A percentile compares a stretch with the other conserved stretches of the same genome.
phyloP scores from a whole-genome alignment of 2,113 vertebrate species.

The Solea senegalensis region DNA sequence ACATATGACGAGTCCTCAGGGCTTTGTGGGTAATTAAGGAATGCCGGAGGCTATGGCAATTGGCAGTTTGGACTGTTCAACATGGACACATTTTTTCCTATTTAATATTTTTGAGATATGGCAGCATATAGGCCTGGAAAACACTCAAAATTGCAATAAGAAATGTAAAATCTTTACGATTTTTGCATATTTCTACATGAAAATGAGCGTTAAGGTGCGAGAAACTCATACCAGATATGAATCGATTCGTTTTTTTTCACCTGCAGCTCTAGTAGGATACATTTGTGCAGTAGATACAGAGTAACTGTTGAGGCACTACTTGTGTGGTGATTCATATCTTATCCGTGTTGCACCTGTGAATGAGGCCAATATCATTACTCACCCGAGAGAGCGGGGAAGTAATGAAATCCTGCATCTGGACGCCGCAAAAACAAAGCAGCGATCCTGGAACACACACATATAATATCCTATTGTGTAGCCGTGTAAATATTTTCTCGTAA shows the following conservation, averaged over 20 bases:
- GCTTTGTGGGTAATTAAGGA: constrained; percentile 53
- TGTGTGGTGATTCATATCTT: constrained; percentile 61
- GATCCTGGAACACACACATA: constrained; percentile 26
- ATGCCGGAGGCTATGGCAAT: constrained; percentile 46
- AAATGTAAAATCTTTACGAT: too few species aligned
- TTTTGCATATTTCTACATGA: too few species aligned
- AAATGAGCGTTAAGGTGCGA: too few species aligned
- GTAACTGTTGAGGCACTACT: constrained; percentile 44
- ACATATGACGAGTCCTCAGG: constrained; percentile 45
- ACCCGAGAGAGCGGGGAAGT: constrained; percentile 55
- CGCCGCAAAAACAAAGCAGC: constrained; percentile 45
- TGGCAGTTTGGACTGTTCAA: constrained; percentile 36
- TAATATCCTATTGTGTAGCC: constrained; percentile 55
- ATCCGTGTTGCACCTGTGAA: constrained; percentile 65
- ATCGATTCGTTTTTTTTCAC: too few species aligned
- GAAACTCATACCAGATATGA: too few species aligned
- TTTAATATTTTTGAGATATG: constrained; percentile 19
- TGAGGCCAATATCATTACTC: constrained; percentile 65
- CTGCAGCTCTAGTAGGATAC: neutral
- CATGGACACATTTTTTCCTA: constrained; percentile 33
- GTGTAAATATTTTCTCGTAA: constrained; percentile 71
- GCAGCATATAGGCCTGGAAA: neutral
- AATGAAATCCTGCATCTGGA: constrained; percentile 68
- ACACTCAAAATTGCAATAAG: too few species aligned
- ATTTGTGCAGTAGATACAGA: constrained; percentile 4